Conservation (phyloP, 2,113 vertebrate species). For the Gadus chalcogrammus region DNA sequence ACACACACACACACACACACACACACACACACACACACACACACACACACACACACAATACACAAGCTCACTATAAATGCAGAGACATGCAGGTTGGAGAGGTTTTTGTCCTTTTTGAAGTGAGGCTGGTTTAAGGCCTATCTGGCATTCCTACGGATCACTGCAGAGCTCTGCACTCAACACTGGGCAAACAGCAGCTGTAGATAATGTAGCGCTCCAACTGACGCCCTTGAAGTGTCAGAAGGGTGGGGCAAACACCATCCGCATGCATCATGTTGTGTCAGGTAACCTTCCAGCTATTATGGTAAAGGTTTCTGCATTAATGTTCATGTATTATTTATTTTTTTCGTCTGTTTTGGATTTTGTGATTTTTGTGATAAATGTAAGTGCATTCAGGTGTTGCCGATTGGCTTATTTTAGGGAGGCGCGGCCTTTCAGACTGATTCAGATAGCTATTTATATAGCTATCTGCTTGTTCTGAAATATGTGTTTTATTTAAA, state of each 20-base stretch:
- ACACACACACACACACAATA: slow-evolving; percentile 8
- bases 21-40: slow-evolving; percentile 9
- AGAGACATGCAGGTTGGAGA: slow-evolving; percentile 3
- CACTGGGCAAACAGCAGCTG: background rate
- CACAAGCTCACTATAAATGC: slow-evolving; percentile 9
- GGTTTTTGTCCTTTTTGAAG: slow-evolving; percentile 36
- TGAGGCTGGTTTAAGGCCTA: slow-evolving; percentile 15
- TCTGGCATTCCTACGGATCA: slow-evolving; percentile 35
- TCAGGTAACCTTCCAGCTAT: too few relatives aligned
- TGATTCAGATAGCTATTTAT: too few relatives aligned
- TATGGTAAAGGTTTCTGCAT: too few relatives aligned
- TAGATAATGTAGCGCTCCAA: background rate
- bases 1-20: slow-evolving; percentile 13
- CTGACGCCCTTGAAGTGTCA: background rate
- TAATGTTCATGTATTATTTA: too few relatives aligned
- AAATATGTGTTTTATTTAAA: too few relatives aligned
- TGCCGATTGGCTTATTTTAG: too few relatives aligned
- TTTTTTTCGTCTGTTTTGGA: too few relatives aligned
- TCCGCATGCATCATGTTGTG: too few relatives aligned
- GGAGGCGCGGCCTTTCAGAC: too few relatives aligned
- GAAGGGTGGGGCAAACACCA: background rate
- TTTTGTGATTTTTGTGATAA: too few relatives aligned
- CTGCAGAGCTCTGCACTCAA: slow-evolving; percentile 6
- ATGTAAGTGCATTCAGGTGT: too few relatives aligned
- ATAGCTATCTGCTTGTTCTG: too few relatives aligned